These are phyloP conservation scores for Linnaemya vulpina DNA, from an alignment of 2,888 invertebrate genomes.

Conservation along the genomic window DNA sequence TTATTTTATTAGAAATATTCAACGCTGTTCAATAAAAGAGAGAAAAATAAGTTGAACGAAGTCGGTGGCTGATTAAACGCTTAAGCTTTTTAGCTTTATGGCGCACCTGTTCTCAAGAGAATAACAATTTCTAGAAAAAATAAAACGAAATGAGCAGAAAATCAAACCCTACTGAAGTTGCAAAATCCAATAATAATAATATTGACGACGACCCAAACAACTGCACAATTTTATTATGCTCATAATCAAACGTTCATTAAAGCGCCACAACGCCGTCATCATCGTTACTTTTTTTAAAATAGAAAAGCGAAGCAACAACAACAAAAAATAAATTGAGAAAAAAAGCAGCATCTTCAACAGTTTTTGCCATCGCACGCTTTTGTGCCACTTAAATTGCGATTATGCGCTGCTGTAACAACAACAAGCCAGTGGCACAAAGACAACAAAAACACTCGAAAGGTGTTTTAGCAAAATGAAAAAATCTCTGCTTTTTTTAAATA, in stretches of 20 bases:
- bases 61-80: constrained; percentile 27
- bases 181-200: constrained; percentile 57
- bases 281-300: constrained; percentile 9
- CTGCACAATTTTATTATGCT: constrained; percentile 24
- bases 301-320: constrained; percentile 11
- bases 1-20: background rate
- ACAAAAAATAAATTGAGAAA: background rate
- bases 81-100: constrained; percentile 17
- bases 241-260: constrained; percentile 51
- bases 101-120: constrained; percentile 51
- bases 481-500: background rate
- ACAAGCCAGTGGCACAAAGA: constrained; percentile 40
- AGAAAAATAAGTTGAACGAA: constrained; percentile 32
- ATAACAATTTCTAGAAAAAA: background rate
- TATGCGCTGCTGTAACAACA: constrained; percentile 55
- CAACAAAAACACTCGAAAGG: constrained; percentile 25
- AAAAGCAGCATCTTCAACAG: background rate
- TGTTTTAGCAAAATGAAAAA: constrained; percentile 18
- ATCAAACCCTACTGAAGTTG: constrained; percentile 10
- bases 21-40: constrained; percentile 1
- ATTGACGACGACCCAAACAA: constrained; percentile 47
- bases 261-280: constrained; percentile 26
- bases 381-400: constrained; percentile 67
- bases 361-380: constrained; percentile 63
- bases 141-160: too few relatives aligned